Evolutionary conservation across 2,797 vertebrate species (phyloP).

Genomic region (Sebastes hubbsi): DNA sequence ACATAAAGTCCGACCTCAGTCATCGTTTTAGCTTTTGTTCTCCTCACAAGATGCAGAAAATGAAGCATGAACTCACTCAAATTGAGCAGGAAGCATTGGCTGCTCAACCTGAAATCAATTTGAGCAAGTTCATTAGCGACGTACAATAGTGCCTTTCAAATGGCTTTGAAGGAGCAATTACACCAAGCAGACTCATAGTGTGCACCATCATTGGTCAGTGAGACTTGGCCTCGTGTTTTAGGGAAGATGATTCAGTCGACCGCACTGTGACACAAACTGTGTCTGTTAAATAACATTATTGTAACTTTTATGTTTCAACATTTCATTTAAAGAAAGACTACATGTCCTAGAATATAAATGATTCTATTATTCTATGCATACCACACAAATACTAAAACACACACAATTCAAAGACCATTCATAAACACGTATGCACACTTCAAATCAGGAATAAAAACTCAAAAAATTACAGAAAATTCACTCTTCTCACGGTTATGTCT

Average conservation of each 20-base stretch:
- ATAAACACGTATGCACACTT: not conserved
- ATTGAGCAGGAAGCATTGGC: not conserved
- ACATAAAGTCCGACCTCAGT: not conserved
- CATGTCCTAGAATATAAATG: not conserved
- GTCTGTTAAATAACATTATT: not conserved
- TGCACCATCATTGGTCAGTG: not conserved
- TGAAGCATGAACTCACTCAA: constrained; percentile 1
- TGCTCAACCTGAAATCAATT: constrained; percentile 28
- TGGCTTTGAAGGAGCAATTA: constrained; percentile 29
- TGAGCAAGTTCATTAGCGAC: constrained; percentile 36
- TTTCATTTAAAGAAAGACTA: not conserved
- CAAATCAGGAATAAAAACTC: not conserved
- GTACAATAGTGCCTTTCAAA: constrained; percentile 36
- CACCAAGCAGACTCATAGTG: not conserved
- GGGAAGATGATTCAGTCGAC: not conserved
- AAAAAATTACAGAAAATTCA: not conserved
- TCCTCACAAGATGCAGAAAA: constrained; percentile 2
- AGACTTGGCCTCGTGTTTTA: not conserved
- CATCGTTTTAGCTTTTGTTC: not conserved
- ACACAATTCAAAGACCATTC: not conserved
- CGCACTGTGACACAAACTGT: not conserved
- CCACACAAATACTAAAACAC: not conserved
- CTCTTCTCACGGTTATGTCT: not conserved
- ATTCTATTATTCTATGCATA: not conserved
- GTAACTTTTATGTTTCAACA: not conserved